Base-by-base conservation (phyloP, 2,113 vertebrate species). In the Aldabrachelys gigantea region DNA sequence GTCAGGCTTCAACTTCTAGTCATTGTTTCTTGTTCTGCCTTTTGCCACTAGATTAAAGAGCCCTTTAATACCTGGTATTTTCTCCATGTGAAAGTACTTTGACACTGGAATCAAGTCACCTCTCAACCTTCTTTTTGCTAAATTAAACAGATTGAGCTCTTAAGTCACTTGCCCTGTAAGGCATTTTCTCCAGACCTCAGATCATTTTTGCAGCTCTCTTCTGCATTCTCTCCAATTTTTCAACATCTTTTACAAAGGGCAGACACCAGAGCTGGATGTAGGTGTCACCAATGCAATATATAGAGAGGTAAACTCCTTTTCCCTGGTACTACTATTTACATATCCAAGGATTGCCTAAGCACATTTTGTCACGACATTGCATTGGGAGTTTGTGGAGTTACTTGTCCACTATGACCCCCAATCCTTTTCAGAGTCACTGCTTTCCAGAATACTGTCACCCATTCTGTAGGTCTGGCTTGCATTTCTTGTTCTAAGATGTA, bases 311-410 rank as follows among this genome's bases (percentile, higher is more conserved):
- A 87, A 57, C 6, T 3, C 29, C 57, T 7, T 1, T 56, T 8
- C 2, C 1, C 1, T 2, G 31, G 0, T 50, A 25, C 6, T 27
- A 13, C 80, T 49, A 59, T 52, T 89, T 14, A 41, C 4, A 2
- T 4, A 1, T 31, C 2, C 80, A 2, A 62, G 5, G 89, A 4
- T 2, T 3, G n/a, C 47, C 57, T 75, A 6, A 31, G 49, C 59
- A 53, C 22, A 53, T 9, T 65, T 52, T 38, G 4, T 6, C 27
- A 17, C 11, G 0, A 14, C 0, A 0, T 31, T 21, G 0, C 3
- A 5, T 17, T 22, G 22, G 89, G 86, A n/a, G 3, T 49, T 38
- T 7, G 21, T 14, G 88, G 21, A 4, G 21, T 1, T 62, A 29
- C 6, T 27, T 27, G 57, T 29, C 57, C 27, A 29, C 29, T 62